These are phyloP conservation scores for Scaptomyza reducta DNA, from an alignment of 2,888 invertebrate species.

Conservation along the genomic window DNA sequence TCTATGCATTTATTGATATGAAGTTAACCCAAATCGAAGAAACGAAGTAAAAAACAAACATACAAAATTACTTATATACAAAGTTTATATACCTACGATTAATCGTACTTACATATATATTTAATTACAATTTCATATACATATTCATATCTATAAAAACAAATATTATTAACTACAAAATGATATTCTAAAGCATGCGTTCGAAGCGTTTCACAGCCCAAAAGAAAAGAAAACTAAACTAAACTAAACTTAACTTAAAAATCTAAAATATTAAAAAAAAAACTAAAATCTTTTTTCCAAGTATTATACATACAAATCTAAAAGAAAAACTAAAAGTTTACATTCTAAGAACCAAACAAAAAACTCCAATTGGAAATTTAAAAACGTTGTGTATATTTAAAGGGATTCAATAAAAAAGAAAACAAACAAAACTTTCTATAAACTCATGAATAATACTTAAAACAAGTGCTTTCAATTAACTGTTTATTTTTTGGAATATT, in stretches of 20 bases:
- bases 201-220: conserved; percentile 70
- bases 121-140: conserved; percentile 58
- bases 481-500: not conserved
- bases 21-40: conserved; percentile 46
- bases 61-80: conserved; percentile 58
- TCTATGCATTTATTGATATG: conserved; percentile 71
- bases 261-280: conserved; percentile 26
- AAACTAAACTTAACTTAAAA: conserved; percentile 44
- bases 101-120: conserved; percentile 22
- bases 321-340: conserved; percentile 56
- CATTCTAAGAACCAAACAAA: conserved; percentile 72
- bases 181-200: conserved; percentile 75
- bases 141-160: conserved; percentile 58
- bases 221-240: conserved; percentile 47
- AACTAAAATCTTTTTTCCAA: conserved; percentile 64
- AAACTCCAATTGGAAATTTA: conserved; percentile 73
- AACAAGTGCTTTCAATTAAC: not conserved
- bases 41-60: conserved; percentile 22
- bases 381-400: conserved; percentile 76
- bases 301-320: conserved; percentile 67
- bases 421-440: conserved; percentile 25
- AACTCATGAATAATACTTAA: not conserved
- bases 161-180: conserved; percentile 45
- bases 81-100: conserved; percentile 67
- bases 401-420: conserved; percentile 69